These are phyloP conservation scores for Amblyraja radiata DNA, from an alignment of 2,797 vertebrate species.

Conservation along the genomic window DNA sequence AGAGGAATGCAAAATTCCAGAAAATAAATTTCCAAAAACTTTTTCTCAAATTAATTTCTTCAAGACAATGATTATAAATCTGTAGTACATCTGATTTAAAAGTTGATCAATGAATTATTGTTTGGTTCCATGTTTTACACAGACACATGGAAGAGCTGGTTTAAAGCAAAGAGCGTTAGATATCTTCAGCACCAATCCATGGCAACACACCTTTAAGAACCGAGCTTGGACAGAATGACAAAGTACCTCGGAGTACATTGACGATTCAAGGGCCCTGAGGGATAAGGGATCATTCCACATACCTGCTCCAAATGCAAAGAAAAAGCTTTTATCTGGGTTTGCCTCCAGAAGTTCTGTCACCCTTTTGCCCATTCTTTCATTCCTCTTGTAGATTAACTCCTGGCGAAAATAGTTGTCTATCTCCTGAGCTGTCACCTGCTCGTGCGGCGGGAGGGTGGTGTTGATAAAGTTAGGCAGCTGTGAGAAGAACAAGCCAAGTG, in stretches of 20 bases:
- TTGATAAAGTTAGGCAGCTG: constrained; percentile 96
- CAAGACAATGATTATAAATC: not conserved
- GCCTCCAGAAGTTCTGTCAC: constrained; percentile 79
- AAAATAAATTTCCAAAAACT: not conserved
- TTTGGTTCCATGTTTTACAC: not conserved
- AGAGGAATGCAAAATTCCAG: not conserved
- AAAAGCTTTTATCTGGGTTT: constrained; percentile 81
- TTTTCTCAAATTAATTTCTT: not conserved
- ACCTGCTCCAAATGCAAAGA: constrained; percentile 98
- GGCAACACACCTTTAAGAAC: not conserved
- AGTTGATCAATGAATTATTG: not conserved
- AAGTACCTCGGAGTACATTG: not conserved
- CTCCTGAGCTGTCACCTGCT: constrained; percentile 83
- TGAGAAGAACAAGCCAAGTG: constrained; percentile 44
- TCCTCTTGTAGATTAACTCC: constrained; percentile 97
- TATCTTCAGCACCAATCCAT: not conserved
- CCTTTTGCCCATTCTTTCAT: constrained; percentile 87
- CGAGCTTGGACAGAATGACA: not conserved
- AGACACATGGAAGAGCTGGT: not conserved
- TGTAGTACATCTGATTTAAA: not conserved
- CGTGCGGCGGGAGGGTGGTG: constrained; percentile 82
- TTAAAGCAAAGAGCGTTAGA: not conserved
- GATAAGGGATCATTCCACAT: constrained; percentile 39
- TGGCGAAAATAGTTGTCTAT: constrained; percentile 97
- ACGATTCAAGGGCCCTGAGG: not conserved